phyloP scores from a whole-genome alignment of 2,797 vertebrate species.

The Pachyuromys duprasi region DNA sequence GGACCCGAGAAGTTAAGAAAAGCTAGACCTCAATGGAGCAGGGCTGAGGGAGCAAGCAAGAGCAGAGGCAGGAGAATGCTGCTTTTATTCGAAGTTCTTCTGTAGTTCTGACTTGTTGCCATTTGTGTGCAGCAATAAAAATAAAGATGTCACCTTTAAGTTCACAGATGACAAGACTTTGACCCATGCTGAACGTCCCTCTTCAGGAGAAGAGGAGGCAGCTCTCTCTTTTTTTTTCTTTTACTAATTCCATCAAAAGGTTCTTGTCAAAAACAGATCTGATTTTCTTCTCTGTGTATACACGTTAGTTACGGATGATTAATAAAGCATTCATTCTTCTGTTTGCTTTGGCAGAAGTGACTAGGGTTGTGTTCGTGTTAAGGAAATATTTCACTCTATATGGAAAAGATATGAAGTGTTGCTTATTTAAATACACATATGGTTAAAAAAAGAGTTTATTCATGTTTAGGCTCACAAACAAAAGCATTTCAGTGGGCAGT shows the following conservation, averaged over 20 bases:
- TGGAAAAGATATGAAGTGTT: slow-evolving; percentile 85
- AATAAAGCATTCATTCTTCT: slow-evolving; percentile 88
- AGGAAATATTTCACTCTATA: slow-evolving; percentile 86
- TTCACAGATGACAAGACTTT: slow-evolving; percentile 43
- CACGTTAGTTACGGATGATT: slow-evolving; percentile 90
- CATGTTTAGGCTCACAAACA: slow-evolving; percentile 67
- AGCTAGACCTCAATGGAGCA: not conserved
- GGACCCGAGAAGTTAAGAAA: not conserved
- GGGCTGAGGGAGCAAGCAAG: not conserved
- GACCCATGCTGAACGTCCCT: slow-evolving; percentile 60
- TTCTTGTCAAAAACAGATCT: slow-evolving; percentile 85
- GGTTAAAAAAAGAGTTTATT: slow-evolving; percentile 67
- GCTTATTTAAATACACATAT: slow-evolving; percentile 74
- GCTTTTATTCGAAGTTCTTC: slow-evolving; percentile 53
- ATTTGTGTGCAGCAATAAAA: slow-evolving; percentile 40
- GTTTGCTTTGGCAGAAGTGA: slow-evolving; percentile 88
- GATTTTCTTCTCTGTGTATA: slow-evolving; percentile 84
- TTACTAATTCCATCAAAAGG: slow-evolving; percentile 85
- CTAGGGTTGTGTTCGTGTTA: slow-evolving; percentile 85
- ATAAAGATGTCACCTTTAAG: slow-evolving; percentile 56
- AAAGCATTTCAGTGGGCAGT: slow-evolving; percentile 68
- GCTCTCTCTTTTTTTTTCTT: slow-evolving; percentile 64
- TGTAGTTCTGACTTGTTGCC: slow-evolving; percentile 49
- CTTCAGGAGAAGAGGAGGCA: not conserved
- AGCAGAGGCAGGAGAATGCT: not conserved